phyloP scores from a whole-genome alignment of 2,113 vertebrate genomes.

The Neoarius graeffei region DNA sequence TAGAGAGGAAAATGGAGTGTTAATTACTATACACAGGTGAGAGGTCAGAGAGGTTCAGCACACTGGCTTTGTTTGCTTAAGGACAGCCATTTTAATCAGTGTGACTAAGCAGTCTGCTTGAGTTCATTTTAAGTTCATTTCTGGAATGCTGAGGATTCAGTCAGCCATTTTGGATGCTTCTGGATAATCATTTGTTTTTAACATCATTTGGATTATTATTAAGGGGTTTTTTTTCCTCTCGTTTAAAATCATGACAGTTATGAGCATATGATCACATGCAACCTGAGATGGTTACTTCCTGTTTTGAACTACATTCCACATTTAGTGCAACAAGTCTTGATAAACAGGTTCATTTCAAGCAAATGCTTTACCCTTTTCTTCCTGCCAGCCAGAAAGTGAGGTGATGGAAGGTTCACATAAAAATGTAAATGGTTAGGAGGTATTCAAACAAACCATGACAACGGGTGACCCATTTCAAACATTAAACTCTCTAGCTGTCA shows the following conservation, averaged over 20 bases:
- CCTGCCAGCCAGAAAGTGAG: slow-evolving; percentile 14
- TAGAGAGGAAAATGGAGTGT: slow-evolving; percentile 48
- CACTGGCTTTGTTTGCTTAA: slow-evolving; percentile 50
- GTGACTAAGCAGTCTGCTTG: slow-evolving; percentile 35
- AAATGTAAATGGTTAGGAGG: slow-evolving; percentile 9
- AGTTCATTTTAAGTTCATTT: slow-evolving; percentile 21
- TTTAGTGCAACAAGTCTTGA: not conserved
- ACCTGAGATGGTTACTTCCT: not conserved
- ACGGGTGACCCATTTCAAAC: not conserved
- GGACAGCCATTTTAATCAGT: slow-evolving; percentile 49
- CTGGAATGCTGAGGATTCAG: not conserved
- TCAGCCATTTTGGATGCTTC: not conserved
- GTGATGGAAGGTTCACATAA: not conserved
- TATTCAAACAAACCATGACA: not conserved
- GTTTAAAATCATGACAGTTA: not conserved
- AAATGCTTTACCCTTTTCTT: slow-evolving; percentile 6
- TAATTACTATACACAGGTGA: slow-evolving; percentile 54
- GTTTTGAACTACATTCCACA: not conserved
- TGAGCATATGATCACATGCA: not conserved
- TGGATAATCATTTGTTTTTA: not conserved
- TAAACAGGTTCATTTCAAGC: slow-evolving; percentile 21
- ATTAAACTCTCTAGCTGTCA: not conserved
- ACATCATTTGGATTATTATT: not conserved
- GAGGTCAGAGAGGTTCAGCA: slow-evolving; percentile 52
- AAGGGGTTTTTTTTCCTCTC: not conserved